These are phyloP conservation scores for Cybosia mesomella DNA, from an alignment of 2,888 invertebrate genomes.

Conservation along the genomic window DNA sequence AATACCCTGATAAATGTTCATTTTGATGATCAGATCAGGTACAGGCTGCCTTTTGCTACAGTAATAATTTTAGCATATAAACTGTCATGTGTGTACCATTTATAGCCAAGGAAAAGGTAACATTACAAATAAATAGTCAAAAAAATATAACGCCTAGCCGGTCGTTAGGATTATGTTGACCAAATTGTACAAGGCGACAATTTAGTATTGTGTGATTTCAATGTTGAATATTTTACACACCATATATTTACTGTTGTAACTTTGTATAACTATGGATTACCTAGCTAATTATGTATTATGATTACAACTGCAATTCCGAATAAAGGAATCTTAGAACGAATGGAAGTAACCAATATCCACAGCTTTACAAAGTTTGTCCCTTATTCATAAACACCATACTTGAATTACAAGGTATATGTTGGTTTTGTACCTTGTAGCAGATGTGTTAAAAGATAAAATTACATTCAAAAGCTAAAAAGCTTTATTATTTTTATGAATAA, in stretches of 20 bases:
- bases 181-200: conserved; percentile 42
- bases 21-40: background rate
- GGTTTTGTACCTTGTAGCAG: background rate
- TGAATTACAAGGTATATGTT: background rate
- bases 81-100: background rate
- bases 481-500: background rate
- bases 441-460: background rate
- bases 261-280: conserved; percentile 1
- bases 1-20: too few relatives aligned
- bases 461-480: background rate
- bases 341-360: background rate
- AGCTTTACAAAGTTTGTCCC: background rate
- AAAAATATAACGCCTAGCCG: background rate
- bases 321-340: background rate
- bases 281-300: background rate
- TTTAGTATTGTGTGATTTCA: conserved; percentile 47
- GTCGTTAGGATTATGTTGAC: conserved; percentile 34
- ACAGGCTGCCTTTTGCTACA: background rate
- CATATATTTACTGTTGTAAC: conserved; percentile 12
- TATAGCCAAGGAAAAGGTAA: background rate
- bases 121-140: background rate
- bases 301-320: background rate
- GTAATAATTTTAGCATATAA: background rate
- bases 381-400: background rate
- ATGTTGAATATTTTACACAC: conserved; percentile 38